Percentiles rank a stretch among this genome's conserved stretches.
Evolutionary conservation across 2,888 invertebrate genomes (phyloP).

Genomic region (Morpho achilles): DNA sequence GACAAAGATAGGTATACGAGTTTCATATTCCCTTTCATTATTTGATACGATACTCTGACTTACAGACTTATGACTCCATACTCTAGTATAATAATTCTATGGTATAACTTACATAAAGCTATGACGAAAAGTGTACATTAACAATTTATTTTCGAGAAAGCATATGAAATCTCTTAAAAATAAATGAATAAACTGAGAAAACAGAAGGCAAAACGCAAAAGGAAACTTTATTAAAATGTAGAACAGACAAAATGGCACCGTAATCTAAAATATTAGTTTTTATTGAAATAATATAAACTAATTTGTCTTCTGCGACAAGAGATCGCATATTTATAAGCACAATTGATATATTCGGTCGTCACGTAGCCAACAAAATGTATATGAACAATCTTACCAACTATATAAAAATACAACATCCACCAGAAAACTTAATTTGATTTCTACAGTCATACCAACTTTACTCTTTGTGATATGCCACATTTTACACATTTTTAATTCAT

Average conservation of each 20-base stretch:
- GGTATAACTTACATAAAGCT: constrained; percentile 63
- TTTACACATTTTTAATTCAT: constrained; percentile 40
- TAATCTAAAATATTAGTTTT: not conserved
- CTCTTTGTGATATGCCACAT: constrained; percentile 70
- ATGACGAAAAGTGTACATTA: constrained; percentile 61
- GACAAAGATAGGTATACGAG: too few species aligned
- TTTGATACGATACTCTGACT: too few species aligned
- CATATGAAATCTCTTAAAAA: constrained; percentile 76
- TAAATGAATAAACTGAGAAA: constrained; percentile 53
- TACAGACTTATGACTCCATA: too few species aligned
- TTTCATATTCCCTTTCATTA: too few species aligned
- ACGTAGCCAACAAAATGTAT: constrained; percentile 42
- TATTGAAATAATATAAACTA: not conserved
- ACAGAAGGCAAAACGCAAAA: constrained; percentile 11
- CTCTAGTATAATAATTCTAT: too few species aligned
- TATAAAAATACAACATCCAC: constrained; percentile 71
- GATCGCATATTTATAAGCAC: constrained; percentile 11
- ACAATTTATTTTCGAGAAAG: constrained; percentile 69
- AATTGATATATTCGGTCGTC: constrained; percentile 21
- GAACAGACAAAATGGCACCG: constrained; percentile 13
- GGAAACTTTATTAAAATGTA: constrained; percentile 7
- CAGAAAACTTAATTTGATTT: constrained; percentile 42
- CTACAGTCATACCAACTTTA: constrained; percentile 39
- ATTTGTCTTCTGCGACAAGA: constrained; percentile 19
- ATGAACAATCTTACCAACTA: constrained; percentile 62